Conservation (phyloP, 2,797 vertebrate genomes). For the Tiaroga cobitis region DNA sequence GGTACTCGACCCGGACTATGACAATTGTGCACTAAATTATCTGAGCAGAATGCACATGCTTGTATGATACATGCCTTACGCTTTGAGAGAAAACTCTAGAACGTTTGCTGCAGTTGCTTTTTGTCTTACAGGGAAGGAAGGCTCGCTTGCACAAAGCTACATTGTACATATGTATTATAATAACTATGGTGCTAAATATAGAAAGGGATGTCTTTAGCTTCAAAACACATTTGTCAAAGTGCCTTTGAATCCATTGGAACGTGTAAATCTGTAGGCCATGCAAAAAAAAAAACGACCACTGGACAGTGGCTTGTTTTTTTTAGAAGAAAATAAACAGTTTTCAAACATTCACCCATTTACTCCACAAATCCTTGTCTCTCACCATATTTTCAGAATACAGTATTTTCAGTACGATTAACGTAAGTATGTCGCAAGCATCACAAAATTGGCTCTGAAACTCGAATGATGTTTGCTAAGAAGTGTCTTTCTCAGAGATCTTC, state of each 20-base stretch:
- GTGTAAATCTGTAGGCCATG: slow-evolving; percentile 65
- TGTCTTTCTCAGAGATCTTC: not conserved
- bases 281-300: slow-evolving; percentile 54
- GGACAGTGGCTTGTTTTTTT: slow-evolving; percentile 44
- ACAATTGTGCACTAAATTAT: slow-evolving; percentile 72
- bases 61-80: slow-evolving; percentile 53
- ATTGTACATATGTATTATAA: slow-evolving; percentile 65
- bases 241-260: slow-evolving; percentile 64
- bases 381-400: slow-evolving; percentile 59
- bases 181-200: slow-evolving; percentile 61
- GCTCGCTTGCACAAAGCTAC: slow-evolving; percentile 61
- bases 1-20: slow-evolving; percentile 60
- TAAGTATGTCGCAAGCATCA: slow-evolving; percentile 54
- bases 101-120: slow-evolving; percentile 56
- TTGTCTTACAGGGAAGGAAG: slow-evolving; percentile 54
- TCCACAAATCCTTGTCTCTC: slow-evolving; percentile 64
- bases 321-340: slow-evolving; percentile 67
- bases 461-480: not conserved
- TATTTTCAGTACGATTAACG: slow-evolving; percentile 54
- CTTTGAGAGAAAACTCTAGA: slow-evolving; percentile 57
- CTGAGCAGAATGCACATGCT: slow-evolving; percentile 63
- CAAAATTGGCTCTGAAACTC: slow-evolving; percentile 13
- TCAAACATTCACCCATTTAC: slow-evolving; percentile 62
- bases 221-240: slow-evolving; percentile 63
- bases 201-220: slow-evolving; percentile 64